Base-by-base conservation (phyloP, 2,113 vertebrate genomes). In the Chelonoidis abingdonii region DNA sequence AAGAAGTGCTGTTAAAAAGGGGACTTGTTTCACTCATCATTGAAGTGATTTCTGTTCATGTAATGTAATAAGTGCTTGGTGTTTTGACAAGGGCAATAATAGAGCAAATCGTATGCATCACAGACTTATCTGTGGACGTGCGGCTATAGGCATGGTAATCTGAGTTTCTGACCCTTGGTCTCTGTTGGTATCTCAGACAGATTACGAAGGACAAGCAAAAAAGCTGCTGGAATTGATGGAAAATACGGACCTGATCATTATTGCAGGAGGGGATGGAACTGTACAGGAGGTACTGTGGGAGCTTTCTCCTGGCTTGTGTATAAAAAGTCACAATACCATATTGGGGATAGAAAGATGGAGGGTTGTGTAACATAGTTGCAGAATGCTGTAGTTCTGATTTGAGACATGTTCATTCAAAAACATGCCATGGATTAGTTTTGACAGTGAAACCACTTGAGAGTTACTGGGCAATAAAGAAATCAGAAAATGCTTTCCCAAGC, bases 191-290 rank as follows among this genome's bases (percentile, higher is more conserved):
- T 92, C 93, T 83, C 98, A 99, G 99, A 99, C 99, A 16, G 99
- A 99, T 98, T 99, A 99, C 97, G 99, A 99, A 96, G 99, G 99
- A 57, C 99, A 99, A 98, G 99, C 99, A 0, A 99, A 99, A 97
- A 99, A 99, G 84, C 98, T 99, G n/a, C 97, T 99, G 90, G 99
- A 99, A 62, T 41, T 99, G 82, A 98, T 99, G 99, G 99, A 99
- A 83, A 98, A 97, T 72, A 99, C 99, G 0, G 99, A 99, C 94
- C 97, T 99, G 97, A 98, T 99, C 94, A 99, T 99, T 35, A 99
- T 99, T 80, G 99, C 99, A 7, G 99, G 99, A 91, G 99, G 99
- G 54, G 99, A 99, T 65, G 99, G 99, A 80, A 99, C 99, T 1
- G 94, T 99, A 38, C 99, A 99, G 97, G 99, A 99, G 98, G 99